Conservation (phyloP, 2,113 vertebrate genomes). For the Megaceryle torquata region DNA sequence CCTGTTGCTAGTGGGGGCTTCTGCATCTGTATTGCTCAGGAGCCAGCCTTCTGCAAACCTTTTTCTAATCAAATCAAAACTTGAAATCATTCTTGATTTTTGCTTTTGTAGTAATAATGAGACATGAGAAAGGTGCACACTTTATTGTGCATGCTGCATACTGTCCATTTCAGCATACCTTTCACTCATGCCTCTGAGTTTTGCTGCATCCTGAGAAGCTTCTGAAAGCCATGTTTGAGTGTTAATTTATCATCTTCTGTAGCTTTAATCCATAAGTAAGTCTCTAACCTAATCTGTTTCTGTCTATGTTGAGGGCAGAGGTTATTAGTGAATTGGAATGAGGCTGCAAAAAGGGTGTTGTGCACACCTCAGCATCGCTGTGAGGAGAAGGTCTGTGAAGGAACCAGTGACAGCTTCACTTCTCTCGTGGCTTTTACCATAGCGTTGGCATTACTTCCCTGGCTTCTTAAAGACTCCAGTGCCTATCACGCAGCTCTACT, state of each 20-base stretch:
- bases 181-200: not conserved
- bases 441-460: not conserved
- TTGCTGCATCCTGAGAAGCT: not conserved
- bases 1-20: not conserved
- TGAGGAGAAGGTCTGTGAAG: not conserved
- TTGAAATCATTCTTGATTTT: not conserved
- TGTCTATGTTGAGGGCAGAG: not conserved
- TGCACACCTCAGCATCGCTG: fast-evolving
- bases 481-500: fast-evolving
- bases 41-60: not conserved
- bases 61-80: not conserved
- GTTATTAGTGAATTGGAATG: not conserved
- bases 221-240: fast-evolving
- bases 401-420: fast-evolving
- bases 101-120: not conserved
- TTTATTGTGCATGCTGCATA: fast-evolving
- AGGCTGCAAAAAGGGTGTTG: fast-evolving
- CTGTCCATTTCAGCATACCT: fast-evolving
- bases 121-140: fast-evolving
- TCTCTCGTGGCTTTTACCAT: fast-evolving
- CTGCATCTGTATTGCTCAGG: fast-evolving
- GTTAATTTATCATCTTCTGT: not conserved
- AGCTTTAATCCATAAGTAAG: not conserved
- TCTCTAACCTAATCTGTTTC: not conserved
- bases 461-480: fast-evolving